Conservation (phyloP, 2,888 invertebrate genomes). For the Morpho helenor region DNA sequence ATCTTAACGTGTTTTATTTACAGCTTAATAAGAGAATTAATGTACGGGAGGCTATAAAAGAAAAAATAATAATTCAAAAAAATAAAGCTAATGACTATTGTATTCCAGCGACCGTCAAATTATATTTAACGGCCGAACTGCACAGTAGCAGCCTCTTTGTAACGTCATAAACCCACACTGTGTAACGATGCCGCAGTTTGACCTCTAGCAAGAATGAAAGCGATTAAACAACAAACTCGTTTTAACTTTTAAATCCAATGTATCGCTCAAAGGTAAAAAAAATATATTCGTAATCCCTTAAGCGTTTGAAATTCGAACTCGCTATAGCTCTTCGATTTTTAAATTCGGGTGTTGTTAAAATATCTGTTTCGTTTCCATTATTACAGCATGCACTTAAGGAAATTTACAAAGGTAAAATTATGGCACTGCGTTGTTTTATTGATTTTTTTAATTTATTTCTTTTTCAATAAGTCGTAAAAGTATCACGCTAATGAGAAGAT, state of each 20-base stretch:
- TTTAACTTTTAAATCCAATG: neutral
- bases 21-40: too few species aligned
- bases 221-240: slow-evolving; percentile 9
- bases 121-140: slow-evolving; percentile 1
- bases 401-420: too few species aligned
- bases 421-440: too few species aligned
- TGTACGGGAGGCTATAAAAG: too few species aligned
- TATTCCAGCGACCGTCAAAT: slow-evolving; percentile 3
- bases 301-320: neutral
- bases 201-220: slow-evolving; percentile 7
- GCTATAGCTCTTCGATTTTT: too few species aligned
- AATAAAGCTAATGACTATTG: neutral
- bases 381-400: too few species aligned
- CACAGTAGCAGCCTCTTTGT: slow-evolving; percentile 26
- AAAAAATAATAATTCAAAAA: neutral
- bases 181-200: slow-evolving; percentile 11
- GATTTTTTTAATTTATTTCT: too few species aligned
- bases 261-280: neutral
- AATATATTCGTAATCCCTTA: slow-evolving; percentile 1
- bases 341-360: neutral
- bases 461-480: too few species aligned
- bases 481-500: too few species aligned
- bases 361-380: too few species aligned
- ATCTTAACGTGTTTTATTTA: neutral
- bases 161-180: slow-evolving; percentile 24